Evolutionary conservation across 2,113 vertebrate genomes (phyloP).

Genomic region (Melanotaenia duboulayi): DNA sequence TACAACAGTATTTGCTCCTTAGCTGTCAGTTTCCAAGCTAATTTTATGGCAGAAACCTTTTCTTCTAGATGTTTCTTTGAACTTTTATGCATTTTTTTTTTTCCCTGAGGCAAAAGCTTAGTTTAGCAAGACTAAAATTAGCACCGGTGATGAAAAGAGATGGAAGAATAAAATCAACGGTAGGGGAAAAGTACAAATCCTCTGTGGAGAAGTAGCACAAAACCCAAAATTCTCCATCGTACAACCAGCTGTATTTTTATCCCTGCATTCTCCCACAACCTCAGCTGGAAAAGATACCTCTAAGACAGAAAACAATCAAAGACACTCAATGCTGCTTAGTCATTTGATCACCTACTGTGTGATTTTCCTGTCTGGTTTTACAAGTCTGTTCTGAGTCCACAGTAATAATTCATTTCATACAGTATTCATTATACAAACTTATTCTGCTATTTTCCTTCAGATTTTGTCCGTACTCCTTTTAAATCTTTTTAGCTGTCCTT

Average conservation of each 20-base stretch:
- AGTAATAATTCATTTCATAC: slow-evolving; percentile 35
- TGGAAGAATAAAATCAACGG: background rate
- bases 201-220: background rate
- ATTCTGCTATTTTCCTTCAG: slow-evolving; percentile 29
- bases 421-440: slow-evolving; percentile 44
- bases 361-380: slow-evolving; percentile 43
- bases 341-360: slow-evolving; percentile 31
- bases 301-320: slow-evolving; percentile 12
- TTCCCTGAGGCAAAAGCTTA: background rate
- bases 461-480: background rate
- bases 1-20: background rate
- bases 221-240: background rate
- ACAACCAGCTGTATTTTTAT: background rate
- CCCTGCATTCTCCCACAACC: slow-evolving; percentile 12
- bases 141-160: slow-evolving; percentile 9
- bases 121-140: slow-evolving; percentile 9
- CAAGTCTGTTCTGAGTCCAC: slow-evolving; percentile 25
- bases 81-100: background rate
- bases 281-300: slow-evolving; percentile 2
- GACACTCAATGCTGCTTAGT: slow-evolving; percentile 2
- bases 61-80: background rate
- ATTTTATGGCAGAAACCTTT: background rate
- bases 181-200: background rate
- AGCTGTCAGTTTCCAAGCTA: background rate
- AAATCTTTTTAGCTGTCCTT: slow-evolving; percentile 18